Evolutionary conservation across 2,888 invertebrate genomes (phyloP).

Genomic region (Meghimatium bilineatum): DNA sequence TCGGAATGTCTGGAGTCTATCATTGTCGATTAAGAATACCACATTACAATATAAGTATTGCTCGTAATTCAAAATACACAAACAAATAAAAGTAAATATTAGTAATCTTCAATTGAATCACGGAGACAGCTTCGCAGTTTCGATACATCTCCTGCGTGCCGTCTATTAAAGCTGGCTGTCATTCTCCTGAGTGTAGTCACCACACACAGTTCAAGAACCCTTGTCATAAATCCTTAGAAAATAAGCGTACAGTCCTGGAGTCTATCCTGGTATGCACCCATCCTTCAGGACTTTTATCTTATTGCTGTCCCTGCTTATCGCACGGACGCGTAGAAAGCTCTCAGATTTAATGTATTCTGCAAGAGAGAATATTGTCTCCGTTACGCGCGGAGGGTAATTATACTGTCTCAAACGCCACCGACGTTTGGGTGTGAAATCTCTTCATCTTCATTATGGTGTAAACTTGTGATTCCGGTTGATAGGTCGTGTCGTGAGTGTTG

Average conservation of each 20-base stretch:
- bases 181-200: no score
- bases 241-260: not conserved
- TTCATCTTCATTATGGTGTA: not conserved
- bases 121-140: no score
- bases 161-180: no score
- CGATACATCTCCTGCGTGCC: no score
- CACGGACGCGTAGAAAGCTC: not conserved
- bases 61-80: no score
- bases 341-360: constrained; percentile 1
- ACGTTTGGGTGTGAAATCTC: not conserved
- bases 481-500: no score
- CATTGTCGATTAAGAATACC: no score
- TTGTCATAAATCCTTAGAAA: not conserved
- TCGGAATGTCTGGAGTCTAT: no score
- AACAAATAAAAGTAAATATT: no score
- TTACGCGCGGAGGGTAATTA: not conserved
- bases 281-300: not conserved
- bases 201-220: no score
- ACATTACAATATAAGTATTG: no score
- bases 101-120: no score
- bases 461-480: not conserved
- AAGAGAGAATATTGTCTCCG: not conserved
- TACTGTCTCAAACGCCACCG: not conserved
- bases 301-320: not conserved
- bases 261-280: not conserved